Base-by-base conservation (phyloP, 1,140 invertebrate genomes). In the Drosophila ercepeae region DNA sequence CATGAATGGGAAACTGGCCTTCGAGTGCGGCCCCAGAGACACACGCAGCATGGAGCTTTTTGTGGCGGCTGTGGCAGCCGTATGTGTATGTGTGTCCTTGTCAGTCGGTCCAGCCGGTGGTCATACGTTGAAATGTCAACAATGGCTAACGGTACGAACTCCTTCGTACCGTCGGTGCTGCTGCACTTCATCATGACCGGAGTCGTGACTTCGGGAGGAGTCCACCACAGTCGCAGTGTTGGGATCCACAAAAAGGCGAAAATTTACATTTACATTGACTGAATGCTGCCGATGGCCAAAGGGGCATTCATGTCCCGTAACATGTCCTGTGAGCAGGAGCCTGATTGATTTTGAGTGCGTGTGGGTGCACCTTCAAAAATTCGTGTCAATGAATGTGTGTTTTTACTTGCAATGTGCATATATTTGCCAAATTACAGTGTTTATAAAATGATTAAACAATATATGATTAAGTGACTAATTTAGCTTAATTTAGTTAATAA, bases 191-290 rank as follows among this genome's bases (percentile, higher is more conserved):
- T 86, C 81, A 86, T 64, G 78, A 53, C 41, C 68, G 73, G 41
- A 48, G 60, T 86, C 81, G 76, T 77, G 63, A 64, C 57, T 68
- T 67, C 34, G 18, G 42, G 23, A 32, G 29, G 29, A 32, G 16
- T 51, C 32, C 34, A 67, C 45, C 57, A 39, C 25, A 49, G 51
- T 42, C 29, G 29, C 50, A 78, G 44, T 58, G 25, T 13, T 16
- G 36, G 14, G 16, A 69, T 53, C 64, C 70, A 72, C 72, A 75
- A 76, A 76, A 76, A 89, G 82, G 78, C 82, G 81, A 63, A 88
- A 88, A 88, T 88, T 88, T 88, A 82, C 82, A 88, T 88, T 78
- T 82, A 86, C 82, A 88, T 88, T 75, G 83, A 88, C 79, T 78
- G 82, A 82, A 77, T 88, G 82, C 81, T 75, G 53, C 44, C 63